Conservation (phyloP, 2,113 vertebrate genomes). For the Prionailurus bengalensis region DNA sequence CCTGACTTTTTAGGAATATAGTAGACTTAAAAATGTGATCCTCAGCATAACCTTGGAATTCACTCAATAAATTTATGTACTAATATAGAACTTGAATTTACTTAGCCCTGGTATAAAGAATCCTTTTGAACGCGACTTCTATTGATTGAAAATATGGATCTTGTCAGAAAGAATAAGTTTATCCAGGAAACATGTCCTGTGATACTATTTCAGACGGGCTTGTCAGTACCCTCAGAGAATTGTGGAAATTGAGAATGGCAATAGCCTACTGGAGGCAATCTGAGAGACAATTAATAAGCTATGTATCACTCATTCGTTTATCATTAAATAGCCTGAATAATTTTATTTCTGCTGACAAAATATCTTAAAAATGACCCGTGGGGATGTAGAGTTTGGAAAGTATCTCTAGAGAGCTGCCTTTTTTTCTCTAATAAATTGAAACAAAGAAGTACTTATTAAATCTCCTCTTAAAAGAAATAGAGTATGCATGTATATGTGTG, state of each 20-base stretch:
- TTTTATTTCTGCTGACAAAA: slow-evolving; percentile 22
- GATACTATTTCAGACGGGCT: slow-evolving; percentile 37
- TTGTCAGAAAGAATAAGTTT: slow-evolving; percentile 74
- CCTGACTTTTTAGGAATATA: slow-evolving; percentile 41
- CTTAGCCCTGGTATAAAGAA: slow-evolving; percentile 49
- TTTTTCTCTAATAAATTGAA: not conserved
- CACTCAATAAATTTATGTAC: slow-evolving; percentile 41
- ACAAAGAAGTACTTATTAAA: not conserved
- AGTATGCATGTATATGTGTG: not conserved
- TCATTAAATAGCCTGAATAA: not conserved
- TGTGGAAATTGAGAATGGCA: slow-evolving; percentile 57
- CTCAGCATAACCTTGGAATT: slow-evolving; percentile 55
- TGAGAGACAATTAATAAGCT: slow-evolving; percentile 59
- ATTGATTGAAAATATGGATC: slow-evolving; percentile 78
- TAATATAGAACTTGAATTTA: slow-evolving; percentile 63
- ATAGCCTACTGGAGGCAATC: not conserved
- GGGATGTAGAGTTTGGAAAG: not conserved
- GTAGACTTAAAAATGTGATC: slow-evolving; percentile 48
- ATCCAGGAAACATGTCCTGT: slow-evolving; percentile 51
- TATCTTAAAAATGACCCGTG: not conserved
- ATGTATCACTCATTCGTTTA: not conserved
- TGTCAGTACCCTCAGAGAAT: slow-evolving; percentile 41
- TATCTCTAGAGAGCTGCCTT: not conserved
- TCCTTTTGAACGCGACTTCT: slow-evolving; percentile 62
- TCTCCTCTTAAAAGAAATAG: not conserved